Conservation (phyloP, 2,888 invertebrate genomes). For the Microctonus brassicae region DNA sequence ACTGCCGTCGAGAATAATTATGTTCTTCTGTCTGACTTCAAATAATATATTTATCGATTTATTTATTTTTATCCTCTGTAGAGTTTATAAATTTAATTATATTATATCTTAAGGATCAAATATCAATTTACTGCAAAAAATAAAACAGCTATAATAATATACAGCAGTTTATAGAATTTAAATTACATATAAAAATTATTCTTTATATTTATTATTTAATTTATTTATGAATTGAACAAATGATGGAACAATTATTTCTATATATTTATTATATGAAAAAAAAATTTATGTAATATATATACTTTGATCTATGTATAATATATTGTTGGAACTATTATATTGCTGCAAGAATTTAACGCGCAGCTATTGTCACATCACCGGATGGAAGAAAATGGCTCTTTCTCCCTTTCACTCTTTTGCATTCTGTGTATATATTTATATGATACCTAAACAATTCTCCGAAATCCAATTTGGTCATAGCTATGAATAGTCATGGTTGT, state of each 20-base stretch:
- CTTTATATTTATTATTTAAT: neutral
- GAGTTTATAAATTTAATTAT: neutral
- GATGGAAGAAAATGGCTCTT: constrained; percentile 29
- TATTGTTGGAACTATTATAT: neutral
- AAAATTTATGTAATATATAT: no score
- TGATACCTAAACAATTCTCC: constrained; percentile 13
- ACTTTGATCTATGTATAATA: neutral
- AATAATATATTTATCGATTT: neutral
- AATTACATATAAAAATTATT: neutral
- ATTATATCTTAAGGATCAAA: neutral
- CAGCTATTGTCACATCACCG: constrained; percentile 26
- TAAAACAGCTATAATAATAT: neutral
- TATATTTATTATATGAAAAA: neutral
- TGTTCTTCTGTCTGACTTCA: neutral
- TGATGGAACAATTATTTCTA: no score
- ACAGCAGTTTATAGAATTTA: neutral
- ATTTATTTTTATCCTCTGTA: neutral
- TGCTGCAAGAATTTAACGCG: neutral
- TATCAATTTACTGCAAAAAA: neutral
- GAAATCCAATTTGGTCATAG: constrained; percentile 22
- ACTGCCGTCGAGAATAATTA: neutral
- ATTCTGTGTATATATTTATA: neutral
- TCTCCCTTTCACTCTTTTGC: neutral
- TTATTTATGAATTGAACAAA: no score
- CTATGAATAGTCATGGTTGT: constrained; percentile 6